Evolutionary conservation across 37 sponge, comb jelly and placozoan species (phyloP).

Genomic region (Mnemiopsis leidyi): DNA sequence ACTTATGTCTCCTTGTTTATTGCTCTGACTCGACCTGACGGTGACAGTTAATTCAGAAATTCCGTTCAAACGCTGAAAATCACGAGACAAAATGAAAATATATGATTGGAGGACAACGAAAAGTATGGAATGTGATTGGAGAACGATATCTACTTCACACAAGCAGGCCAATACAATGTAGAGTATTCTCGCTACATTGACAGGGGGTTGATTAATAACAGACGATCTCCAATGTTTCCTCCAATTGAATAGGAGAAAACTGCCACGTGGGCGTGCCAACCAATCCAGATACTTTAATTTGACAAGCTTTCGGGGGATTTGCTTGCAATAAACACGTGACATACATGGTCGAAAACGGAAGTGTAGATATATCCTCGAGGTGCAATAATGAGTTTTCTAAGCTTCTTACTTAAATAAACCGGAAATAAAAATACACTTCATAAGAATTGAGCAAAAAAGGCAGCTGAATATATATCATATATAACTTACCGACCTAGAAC

Average conservation of each 20-base stretch:
- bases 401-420: no score
- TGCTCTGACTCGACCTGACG: background rate
- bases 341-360: no score
- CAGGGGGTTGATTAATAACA: constrained; percentile 9
- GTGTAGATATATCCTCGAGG: no score
- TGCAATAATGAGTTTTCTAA: no score
- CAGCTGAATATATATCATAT: no score
- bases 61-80: background rate
- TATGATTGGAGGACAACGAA: background rate
- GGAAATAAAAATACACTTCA: no score
- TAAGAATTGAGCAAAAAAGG: no score
- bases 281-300: no score
- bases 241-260: no score
- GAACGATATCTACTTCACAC: background rate
- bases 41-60: background rate
- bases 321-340: background rate
- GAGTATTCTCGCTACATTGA: background rate
- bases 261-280: no score
- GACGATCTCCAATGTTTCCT: background rate
- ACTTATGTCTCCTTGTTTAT: background rate
- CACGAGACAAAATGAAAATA: background rate
- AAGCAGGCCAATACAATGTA: constrained; percentile 13
- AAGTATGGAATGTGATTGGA: background rate
- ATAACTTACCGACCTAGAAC: no score
- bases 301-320: background rate